phyloP scores from a whole-genome alignment of 1,140 invertebrate species.

The Neotoxoptera formosana region DNA sequence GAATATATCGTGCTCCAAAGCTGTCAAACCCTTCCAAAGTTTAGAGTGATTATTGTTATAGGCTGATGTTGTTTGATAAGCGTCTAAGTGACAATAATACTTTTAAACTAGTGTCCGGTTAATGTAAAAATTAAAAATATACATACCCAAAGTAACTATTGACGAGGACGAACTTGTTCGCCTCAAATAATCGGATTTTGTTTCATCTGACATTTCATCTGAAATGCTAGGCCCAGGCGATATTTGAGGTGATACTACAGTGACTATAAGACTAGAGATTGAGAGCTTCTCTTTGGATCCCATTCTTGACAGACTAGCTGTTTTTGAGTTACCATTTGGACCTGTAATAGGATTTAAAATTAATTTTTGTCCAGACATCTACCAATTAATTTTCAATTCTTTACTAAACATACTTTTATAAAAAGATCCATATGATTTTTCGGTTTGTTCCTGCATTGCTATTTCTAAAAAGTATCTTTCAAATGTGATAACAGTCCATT shows the following conservation, averaged over 20 bases:
- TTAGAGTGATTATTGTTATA: constrained; percentile 79
- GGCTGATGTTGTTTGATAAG: neutral
- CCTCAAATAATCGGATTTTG: constrained; percentile 39
- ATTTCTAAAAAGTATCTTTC: constrained; percentile 88
- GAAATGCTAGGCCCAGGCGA: neutral
- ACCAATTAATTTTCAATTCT: neutral
- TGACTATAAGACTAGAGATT: constrained; percentile 18
- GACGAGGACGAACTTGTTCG: constrained; percentile 48
- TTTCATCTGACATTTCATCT: constrained; percentile 33
- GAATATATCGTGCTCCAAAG: constrained; percentile 83
- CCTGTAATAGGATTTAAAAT: neutral
- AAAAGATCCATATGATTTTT: constrained; percentile 40
- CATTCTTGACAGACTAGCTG: neutral
- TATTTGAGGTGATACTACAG: constrained; percentile 20
- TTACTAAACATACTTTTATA: constrained; percentile 29
- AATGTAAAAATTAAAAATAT: constrained; percentile 63
- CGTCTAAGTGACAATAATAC: constrained; percentile 21
- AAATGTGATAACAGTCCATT: constrained; percentile 90
- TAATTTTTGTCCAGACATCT: neutral
- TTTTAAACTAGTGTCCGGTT: neutral
- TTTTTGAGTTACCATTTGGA: constrained; percentile 15
- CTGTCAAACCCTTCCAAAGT: constrained; percentile 81
- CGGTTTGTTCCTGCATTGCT: constrained; percentile 70
- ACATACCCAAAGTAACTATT: constrained; percentile 63
- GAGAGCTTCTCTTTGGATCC: constrained; percentile 20